Evolutionary conservation across 2,113 vertebrate species (phyloP).

Genomic region (Clinocottus analis): DNA sequence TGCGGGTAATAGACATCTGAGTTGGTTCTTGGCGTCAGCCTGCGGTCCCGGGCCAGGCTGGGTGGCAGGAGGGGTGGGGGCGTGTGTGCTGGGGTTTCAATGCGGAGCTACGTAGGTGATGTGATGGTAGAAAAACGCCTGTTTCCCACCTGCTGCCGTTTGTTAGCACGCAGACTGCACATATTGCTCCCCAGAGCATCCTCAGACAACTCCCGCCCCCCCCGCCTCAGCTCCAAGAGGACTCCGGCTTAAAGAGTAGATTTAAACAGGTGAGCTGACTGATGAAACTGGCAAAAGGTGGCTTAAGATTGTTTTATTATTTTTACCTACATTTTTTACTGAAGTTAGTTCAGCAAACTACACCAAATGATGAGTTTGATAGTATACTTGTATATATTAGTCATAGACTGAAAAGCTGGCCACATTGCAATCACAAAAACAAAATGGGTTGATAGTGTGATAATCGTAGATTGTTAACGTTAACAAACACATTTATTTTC

Average conservation of each 20-base stretch:
- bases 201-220: constrained; percentile 27
- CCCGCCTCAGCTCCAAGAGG: constrained; percentile 21
- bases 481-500: background rate
- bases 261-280: constrained; percentile 41
- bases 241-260: constrained; percentile 16
- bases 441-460: background rate
- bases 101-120: constrained; percentile 72
- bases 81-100: constrained; percentile 57
- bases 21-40: constrained; percentile 86
- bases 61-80: constrained; percentile 14
- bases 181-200: constrained; percentile 80
- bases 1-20: constrained; percentile 86
- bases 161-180: constrained; percentile 87
- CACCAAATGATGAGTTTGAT: background rate
- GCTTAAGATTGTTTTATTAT: background rate
- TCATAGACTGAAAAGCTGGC: background rate
- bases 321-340: background rate
- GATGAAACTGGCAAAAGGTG: background rate
- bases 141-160: constrained; percentile 85
- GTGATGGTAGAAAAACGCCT: constrained; percentile 82
- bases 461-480: background rate
- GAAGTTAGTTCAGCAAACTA: background rate
- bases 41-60: constrained; percentile 79
- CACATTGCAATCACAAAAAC: background rate
- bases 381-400: background rate